Conservation (phyloP, 2,113 vertebrate genomes). For the Pseudorectes ferrugineus region DNA sequence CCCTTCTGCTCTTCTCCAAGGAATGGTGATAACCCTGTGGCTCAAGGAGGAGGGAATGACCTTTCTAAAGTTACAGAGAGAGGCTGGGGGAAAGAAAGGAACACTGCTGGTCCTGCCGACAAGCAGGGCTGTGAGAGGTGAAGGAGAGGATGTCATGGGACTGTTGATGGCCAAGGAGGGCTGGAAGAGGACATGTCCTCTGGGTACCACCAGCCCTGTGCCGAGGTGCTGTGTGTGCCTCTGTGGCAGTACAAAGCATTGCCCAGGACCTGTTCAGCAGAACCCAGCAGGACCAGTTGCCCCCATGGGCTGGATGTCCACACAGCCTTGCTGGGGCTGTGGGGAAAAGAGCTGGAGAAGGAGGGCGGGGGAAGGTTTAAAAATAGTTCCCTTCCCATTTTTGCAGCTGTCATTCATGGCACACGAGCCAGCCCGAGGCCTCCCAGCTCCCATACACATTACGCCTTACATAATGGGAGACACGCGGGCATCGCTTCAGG, state of each 20-base stretch:
- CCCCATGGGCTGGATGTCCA: not conserved
- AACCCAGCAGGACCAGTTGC: not conserved
- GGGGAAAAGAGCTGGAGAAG: not conserved
- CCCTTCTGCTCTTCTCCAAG: not conserved
- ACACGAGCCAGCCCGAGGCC: not conserved
- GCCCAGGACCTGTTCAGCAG: not conserved
- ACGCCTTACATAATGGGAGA: conserved; percentile 32
- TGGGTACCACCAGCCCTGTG: not conserved
- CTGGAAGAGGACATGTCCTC: not conserved
- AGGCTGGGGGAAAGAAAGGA: not conserved
- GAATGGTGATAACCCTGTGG: not conserved
- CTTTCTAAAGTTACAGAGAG: conserved; percentile 57
- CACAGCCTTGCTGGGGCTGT: not conserved
- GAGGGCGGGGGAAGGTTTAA: not conserved
- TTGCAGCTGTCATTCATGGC: not conserved
- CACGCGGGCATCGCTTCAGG: not conserved
- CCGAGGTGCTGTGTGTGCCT: accelerated
- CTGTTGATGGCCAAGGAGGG: not conserved
- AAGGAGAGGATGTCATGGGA: not conserved
- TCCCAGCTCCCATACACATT: not conserved
- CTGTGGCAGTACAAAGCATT: not conserved
- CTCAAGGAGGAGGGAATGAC: conserved; percentile 18
- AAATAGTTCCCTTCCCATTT: conserved; percentile 35
- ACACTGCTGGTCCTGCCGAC: not conserved
- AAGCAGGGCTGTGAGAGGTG: not conserved